Conservation (phyloP, 2,113 vertebrate species). For the Pseudorectes ferrugineus region DNA sequence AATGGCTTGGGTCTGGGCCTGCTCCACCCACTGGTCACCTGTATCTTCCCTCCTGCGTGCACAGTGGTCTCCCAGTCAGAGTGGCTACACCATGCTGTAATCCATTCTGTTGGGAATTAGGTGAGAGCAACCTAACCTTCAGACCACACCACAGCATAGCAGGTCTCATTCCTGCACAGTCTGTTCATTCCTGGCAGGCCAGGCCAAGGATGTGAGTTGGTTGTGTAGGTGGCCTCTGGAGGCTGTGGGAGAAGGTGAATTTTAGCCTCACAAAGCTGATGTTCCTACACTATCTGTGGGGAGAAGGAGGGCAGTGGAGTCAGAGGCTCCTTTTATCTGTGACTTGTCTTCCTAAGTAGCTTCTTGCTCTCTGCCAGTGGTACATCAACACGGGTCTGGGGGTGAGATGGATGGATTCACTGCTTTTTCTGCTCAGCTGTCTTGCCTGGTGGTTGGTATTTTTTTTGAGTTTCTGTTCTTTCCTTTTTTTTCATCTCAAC, state of each 20-base stretch:
- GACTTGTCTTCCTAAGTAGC: not conserved
- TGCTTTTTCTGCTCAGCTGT: not conserved
- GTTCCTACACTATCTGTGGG: not conserved
- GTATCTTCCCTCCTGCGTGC: not conserved
- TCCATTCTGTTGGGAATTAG: not conserved
- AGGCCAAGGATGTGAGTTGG: not conserved
- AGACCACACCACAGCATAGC: not conserved
- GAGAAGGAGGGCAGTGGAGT: not conserved
- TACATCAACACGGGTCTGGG: not conserved
- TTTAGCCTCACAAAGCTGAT: not conserved
- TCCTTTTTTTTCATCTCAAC: accelerated
- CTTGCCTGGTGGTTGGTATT: not conserved
- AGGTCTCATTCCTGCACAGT: not conserved
- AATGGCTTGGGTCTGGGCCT: not conserved
- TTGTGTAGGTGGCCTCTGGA: not conserved
- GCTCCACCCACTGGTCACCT: accelerated
- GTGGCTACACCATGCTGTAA: not conserved
- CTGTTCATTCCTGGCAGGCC: not conserved
- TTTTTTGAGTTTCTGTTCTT: not conserved
- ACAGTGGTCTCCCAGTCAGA: not conserved
- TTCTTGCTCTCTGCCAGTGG: not conserved
- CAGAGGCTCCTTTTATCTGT: not conserved
- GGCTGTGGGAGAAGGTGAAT: not conserved
- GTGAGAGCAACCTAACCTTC: not conserved
- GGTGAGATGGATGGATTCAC: not conserved